Conservation (phyloP, 2,113 vertebrate species). For the Antigone vipio region DNA sequence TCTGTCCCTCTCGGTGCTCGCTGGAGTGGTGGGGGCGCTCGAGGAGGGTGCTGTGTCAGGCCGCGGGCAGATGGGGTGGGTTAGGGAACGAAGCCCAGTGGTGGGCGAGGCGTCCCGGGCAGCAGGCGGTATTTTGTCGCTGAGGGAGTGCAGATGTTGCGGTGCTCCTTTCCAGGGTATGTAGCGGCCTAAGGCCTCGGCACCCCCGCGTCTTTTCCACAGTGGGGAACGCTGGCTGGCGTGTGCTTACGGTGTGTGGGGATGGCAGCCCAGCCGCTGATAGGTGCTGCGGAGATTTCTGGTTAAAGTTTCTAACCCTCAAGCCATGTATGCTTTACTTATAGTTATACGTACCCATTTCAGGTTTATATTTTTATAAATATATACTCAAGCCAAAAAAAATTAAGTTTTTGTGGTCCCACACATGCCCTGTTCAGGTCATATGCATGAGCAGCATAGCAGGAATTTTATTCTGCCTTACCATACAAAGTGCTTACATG, state of each 20-base stretch:
- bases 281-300: rapidly evolving
- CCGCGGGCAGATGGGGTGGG: neutral
- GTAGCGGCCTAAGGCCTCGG: neutral
- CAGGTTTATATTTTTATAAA: no score
- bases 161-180: neutral
- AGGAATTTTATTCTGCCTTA: no score
- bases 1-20: rapidly evolving
- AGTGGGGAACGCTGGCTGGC: no score
- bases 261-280: neutral
- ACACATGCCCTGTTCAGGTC: rapidly evolving
- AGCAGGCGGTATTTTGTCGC: rapidly evolving
- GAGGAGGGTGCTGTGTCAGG: no score
- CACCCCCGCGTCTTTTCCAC: rapidly evolving
- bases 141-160: no score
- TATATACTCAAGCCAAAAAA: neutral
- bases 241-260: no score
- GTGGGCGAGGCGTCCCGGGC: no score
- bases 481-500: rapidly evolving
- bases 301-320: rapidly evolving
- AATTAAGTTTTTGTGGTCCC: neutral
- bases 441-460: rapidly evolving
- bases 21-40: neutral
- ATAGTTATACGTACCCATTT: rapidly evolving
- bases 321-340: rapidly evolving
- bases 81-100: no score